phyloP scores from a whole-genome alignment of 2,113 vertebrate species.

The Eptatretus burgeri region DNA sequence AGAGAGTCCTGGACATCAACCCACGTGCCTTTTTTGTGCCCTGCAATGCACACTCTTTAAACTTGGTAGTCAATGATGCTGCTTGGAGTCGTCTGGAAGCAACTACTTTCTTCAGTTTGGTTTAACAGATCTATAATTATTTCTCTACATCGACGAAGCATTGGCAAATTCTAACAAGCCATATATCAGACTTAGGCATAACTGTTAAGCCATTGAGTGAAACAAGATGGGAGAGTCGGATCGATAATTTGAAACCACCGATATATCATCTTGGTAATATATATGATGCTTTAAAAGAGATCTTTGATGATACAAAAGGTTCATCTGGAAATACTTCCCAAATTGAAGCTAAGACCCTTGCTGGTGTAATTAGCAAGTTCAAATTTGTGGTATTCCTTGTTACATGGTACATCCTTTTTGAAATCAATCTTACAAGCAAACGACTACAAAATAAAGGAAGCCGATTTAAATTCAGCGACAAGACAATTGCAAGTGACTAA shows the following conservation, averaged over 20 bases:
- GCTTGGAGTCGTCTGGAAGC: background rate
- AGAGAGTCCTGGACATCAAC: background rate
- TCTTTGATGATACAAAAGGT: background rate
- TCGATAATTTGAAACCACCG: constrained; percentile 1
- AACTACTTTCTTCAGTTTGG: constrained; percentile 2
- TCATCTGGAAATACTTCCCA: background rate
- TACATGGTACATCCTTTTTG: no score
- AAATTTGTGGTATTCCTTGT: no score
- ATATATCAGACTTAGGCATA: background rate
- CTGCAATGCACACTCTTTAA: constrained; percentile 6
- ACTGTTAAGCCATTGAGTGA: constrained; percentile 6
- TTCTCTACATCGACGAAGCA: background rate
- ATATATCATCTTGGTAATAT: background rate
- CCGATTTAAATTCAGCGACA: no score
- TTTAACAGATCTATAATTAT: constrained; percentile 1
- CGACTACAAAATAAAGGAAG: no score
- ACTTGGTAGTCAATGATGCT: constrained; percentile 6
- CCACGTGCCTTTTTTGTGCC: constrained; percentile 1
- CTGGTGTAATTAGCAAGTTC: no score
- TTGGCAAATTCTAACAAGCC: constrained; percentile 4
- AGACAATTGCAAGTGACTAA: no score
- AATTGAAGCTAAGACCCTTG: no score
- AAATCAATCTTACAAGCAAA: no score
- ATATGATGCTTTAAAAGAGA: constrained; percentile 7
- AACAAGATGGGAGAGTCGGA: constrained; percentile 2